phyloP scores from a whole-genome alignment of 2,888 invertebrate genomes.

The Limnephilus auricula region DNA sequence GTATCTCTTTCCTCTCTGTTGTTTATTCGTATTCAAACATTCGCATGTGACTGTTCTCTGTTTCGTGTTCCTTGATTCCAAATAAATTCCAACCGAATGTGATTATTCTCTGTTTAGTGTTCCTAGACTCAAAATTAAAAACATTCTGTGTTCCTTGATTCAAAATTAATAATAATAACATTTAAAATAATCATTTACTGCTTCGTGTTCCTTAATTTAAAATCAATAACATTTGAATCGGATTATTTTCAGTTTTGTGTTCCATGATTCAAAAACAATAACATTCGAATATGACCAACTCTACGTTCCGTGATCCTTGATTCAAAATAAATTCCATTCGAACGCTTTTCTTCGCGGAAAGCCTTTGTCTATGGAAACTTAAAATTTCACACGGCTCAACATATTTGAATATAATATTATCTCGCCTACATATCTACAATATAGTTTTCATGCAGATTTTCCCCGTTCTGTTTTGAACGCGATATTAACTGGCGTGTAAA shows the following conservation, averaged over 20 bases:
- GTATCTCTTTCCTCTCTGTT: not conserved
- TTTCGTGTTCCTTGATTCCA: not conserved
- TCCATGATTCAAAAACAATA: not conserved
- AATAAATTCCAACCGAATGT: slow-evolving; percentile 13
- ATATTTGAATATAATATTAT: not conserved
- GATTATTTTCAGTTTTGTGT: slow-evolving; percentile 16
- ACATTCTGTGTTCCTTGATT: not conserved
- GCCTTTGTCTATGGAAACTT: slow-evolving; percentile 29
- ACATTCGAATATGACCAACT: not conserved
- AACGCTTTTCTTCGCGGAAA: slow-evolving; percentile 49
- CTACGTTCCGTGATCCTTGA: not conserved
- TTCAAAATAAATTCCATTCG: slow-evolving; percentile 13
- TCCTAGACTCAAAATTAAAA: not conserved
- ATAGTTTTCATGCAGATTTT: not conserved
- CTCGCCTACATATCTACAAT: not conserved
- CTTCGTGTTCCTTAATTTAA: not conserved
- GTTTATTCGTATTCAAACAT: slow-evolving; percentile 40
- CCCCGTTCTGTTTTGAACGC: not conserved
- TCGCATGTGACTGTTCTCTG: slow-evolving; percentile 37
- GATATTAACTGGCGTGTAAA: slow-evolving; percentile 13
- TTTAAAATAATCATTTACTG: slow-evolving; percentile 10
- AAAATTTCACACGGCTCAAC: not conserved
- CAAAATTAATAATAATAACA: not conserved
- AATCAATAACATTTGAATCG: slow-evolving; percentile 22
- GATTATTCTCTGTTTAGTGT: not conserved